These are phyloP conservation scores for Tribolium freemani DNA, from an alignment of 2,888 invertebrate species.

Conservation along the genomic window DNA sequence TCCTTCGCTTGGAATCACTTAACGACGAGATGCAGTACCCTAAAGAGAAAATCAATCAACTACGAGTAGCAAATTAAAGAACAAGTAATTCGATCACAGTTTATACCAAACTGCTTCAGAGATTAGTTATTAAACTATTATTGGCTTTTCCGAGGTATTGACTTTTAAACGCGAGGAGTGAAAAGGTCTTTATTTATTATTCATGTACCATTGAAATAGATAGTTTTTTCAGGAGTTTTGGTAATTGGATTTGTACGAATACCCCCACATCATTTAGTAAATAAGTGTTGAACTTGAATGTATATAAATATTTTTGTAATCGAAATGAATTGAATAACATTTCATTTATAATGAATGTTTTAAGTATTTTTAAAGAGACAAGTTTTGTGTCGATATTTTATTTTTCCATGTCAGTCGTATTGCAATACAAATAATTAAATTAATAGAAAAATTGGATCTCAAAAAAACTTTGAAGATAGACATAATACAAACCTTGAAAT, in stretches of 20 bases:
- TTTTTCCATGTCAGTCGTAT: neutral
- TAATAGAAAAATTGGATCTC: neutral
- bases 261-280: conserved; percentile 2
- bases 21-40: conserved; percentile 96
- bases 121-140: conserved; percentile 36
- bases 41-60: conserved; percentile 60
- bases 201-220: conserved; percentile 29
- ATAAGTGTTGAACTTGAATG: neutral
- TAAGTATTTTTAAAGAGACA: neutral
- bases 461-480: no score
- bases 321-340: neutral
- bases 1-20: conserved; percentile 83
- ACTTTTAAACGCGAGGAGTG: conserved; percentile 34
- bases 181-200: conserved; percentile 53
- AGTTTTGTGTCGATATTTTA: neutral
- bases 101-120: conserved; percentile 23
- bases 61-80: neutral
- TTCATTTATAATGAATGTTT: neutral
- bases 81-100: conserved; percentile 16
- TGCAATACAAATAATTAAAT: no score
- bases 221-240: conserved; percentile 22
- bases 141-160: conserved; percentile 31
- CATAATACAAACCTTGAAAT: no score
- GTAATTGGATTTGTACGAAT: conserved; percentile 20
- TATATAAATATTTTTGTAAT: neutral